Evolutionary conservation across 2,113 vertebrate species (phyloP), one percentile per base, ranked within the genome.

Genomic region (Panurus biarmicus): DNA sequence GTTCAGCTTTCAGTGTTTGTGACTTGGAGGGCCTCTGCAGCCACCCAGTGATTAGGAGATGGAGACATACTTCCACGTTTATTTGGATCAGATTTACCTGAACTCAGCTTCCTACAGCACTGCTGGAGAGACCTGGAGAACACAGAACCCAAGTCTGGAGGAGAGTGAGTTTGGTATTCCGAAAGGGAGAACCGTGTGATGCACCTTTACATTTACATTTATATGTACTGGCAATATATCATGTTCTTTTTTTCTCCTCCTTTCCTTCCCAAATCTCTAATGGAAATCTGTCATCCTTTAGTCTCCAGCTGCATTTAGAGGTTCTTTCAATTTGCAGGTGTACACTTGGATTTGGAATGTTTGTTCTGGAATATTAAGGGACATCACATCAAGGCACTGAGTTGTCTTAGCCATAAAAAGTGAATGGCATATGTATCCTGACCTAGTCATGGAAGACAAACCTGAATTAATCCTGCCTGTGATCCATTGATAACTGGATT

Each of bases 331-430:
- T 91, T 85, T 91, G 25, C 61, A 79, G 60, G 8, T 90, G 33
- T 38, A 16, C 40, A 29, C 29, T 6, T 45, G 71, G 83, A 81
- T 67, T 84, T 51, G 20, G 44, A 65, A 18, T 48, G 38, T 69
- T 95, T 93, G 45, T 69, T 91, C 45, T 93, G 81, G 58, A 87
- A 69, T 92, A 69, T 24, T 73, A 74, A 89, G 67, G 69, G 82
- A 21, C 2, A 16, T 44, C 28, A 38, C 42, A 60, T 64, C 26
- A 72, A 53, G 51, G 26, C 89, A 42, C 29, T 42, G 74, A 75
- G 45, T 33, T 67, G 60, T 64, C 58, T 42, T 51, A 91, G 51
- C 57, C 0, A 3, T 53, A 65, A 60, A 28, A 69, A 79, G 5
- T 72, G 65, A 86, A 54, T 40, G 38, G 25, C 64, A 9, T 14